These are phyloP conservation scores for Cliona cf. orientalis DNA, from an alignment of 37 sponge, comb jelly and placozoan species.

Conservation along the genomic window DNA sequence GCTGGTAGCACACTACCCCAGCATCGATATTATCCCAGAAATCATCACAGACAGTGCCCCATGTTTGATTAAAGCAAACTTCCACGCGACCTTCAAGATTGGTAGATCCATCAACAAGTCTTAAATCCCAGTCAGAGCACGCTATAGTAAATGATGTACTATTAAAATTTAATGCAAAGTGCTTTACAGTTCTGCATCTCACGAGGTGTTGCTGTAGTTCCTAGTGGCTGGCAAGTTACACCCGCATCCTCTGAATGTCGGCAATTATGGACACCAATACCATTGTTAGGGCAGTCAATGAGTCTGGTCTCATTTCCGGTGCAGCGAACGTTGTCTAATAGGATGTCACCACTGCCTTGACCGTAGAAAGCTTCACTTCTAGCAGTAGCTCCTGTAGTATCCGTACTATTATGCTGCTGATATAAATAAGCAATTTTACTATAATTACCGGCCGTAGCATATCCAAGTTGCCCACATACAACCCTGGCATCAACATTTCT, in stretches of 20 bases:
- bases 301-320: slow-evolving; percentile 33
- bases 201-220: neutral
- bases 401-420: neutral
- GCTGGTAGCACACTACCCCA: no score
- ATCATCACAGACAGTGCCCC: no score
- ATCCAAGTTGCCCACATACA: slow-evolving; percentile 48
- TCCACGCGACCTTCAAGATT: no score
- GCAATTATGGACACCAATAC: slow-evolving; percentile 46
- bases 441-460: neutral
- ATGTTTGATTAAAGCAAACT: no score
- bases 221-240: neutral
- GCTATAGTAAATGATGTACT: no score
- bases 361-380: slow-evolving; percentile 27
- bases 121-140: no score
- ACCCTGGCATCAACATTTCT: slow-evolving; percentile 4
- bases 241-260: slow-evolving; percentile 49
- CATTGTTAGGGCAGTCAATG: slow-evolving; percentile 40
- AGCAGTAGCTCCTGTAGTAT: neutral
- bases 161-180: no score
- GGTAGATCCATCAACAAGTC: no score
- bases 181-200: no score
- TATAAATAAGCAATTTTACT: neutral
- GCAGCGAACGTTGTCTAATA: slow-evolving; percentile 44
- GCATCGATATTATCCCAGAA: no score
- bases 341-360: slow-evolving; percentile 23